Base-by-base conservation (phyloP, 2,113 vertebrate genomes). In the Alosa alosa region DNA sequence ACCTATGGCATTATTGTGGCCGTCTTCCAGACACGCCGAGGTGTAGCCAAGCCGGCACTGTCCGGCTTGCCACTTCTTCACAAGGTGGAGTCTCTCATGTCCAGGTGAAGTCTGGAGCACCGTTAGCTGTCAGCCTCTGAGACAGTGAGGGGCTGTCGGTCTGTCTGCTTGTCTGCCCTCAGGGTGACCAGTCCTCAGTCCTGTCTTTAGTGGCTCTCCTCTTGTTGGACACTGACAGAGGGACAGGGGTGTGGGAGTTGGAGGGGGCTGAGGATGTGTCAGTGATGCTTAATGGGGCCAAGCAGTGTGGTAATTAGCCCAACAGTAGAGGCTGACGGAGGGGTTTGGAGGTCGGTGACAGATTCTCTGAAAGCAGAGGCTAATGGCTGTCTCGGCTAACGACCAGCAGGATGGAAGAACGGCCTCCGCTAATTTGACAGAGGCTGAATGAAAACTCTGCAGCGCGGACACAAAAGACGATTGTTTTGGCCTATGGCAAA, bases 311-410 rank as follows among this genome's bases (percentile, higher is more conserved):
- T 89, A 87, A 87, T 85, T 55, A 85, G 82, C 75, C 83, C 36
- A 49, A 55, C 50, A 45, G 39, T 82, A 81, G 50, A 64, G 57
- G 10, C 82, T 84, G 41, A 15, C 20, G 36, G 47, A 39, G 82
- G 84, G 87, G 83, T 86, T 83, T 75, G 84, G 72, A 83, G 81
- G 49, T 22, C 36, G 57, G 84, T 57, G 88, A 86, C 82, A 84
- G 57, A 82, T 82, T 72, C 52, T 85, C 36, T 47, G 81, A 78
- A 85, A 86, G 83, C 68, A 83, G 84, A 31, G 36, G 31, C 82
- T 87, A 87, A 82, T 78, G 86, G 50, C 81, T 64, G 49, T 84
- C 57, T 75, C 49, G 18, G 72, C 20, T 86, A 87, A 84, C 86
- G 57, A 86, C 57, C 82, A 72, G 81, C 68, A 72, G 84, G 86